Percentiles rank a stretch among this genome's conserved stretches.
Conservation (phyloP, 2,888 invertebrate species). For the Bugula neritina region DNA sequence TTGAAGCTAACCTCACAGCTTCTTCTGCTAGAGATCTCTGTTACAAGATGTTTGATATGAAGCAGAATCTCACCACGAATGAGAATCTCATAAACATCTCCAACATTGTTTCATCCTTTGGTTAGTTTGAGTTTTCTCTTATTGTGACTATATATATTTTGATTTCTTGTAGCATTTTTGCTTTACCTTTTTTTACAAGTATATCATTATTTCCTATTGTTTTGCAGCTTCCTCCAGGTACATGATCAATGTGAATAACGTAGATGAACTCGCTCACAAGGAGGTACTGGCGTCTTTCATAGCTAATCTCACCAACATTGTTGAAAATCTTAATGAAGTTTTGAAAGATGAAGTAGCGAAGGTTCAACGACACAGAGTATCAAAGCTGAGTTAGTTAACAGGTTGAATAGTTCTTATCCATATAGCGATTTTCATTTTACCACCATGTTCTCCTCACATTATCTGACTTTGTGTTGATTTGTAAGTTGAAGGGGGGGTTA, state of each 20-base stretch:
- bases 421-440: too few species aligned
- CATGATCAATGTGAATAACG: neutral
- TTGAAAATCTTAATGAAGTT: neutral
- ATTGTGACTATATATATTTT: neutral
- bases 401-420: too few species aligned
- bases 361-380: too few species aligned
- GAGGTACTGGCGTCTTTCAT: neutral
- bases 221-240: neutral
- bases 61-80: neutral
- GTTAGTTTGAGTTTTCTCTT: neutral
- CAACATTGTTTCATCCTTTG: neutral
- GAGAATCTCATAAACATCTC: neutral
- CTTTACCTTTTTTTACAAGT: neutral
- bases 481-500: too few species aligned
- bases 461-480: too few species aligned
- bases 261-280: neutral
- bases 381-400: too few species aligned
- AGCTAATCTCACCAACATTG: neutral
- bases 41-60: neutral
- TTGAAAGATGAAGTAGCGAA: neutral
- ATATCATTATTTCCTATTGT: too few species aligned
- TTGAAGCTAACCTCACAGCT: neutral
- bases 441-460: too few species aligned
- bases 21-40: neutral
- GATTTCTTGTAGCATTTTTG: neutral